Base-by-base conservation (phyloP, 2,113 vertebrate genomes). In the Cathartes aura region DNA sequence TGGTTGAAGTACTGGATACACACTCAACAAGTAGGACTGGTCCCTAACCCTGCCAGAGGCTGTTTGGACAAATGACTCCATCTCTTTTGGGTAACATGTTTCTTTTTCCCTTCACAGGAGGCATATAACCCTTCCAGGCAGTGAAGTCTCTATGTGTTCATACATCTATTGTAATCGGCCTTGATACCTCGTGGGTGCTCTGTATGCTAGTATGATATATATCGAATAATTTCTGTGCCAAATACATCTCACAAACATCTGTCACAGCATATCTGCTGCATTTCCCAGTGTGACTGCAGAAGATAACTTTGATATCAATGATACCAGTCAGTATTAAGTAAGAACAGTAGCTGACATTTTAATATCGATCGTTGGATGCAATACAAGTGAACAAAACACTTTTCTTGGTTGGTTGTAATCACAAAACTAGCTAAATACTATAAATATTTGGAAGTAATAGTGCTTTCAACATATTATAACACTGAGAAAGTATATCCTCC, bases 381-480 rank as follows among this genome's bases (percentile, higher is more conserved):
- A 78, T 22, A 53, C 30, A 68, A 91, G 40, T 32, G 53, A 97
- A 79, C 42, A 64, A 84, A 94, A 73, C 16, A 36, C 36, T 70
- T 92, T 59, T 12, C 36, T 90, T 58, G 16, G 15, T 45, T 82
- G 42, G 16, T 16, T 82, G 26, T 63, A 93, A 87, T 84, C 74
- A 87, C 43, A 91, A 79, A 73, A 74, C 71, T 81, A 91, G 50
- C 38, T 86, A 87, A 92, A 93, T 66, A 45, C 48, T 70, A 64
- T 62, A 95, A 93, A 95, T 96, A 97, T 76, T 94, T 94, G 47
- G 43, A 94, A 78, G 32, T 11, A 96, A 82, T 36, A 92, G 36
- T 52, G 66, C 73, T 95, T 94, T 96, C 73, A 92, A 62, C 40
- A 36, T 96, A 84, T 74, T 92, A 45, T 89, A 96, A 91, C 56